These are phyloP conservation scores for Carassius auratus DNA, from an alignment of 2,113 vertebrate species.

Conservation along the genomic window DNA sequence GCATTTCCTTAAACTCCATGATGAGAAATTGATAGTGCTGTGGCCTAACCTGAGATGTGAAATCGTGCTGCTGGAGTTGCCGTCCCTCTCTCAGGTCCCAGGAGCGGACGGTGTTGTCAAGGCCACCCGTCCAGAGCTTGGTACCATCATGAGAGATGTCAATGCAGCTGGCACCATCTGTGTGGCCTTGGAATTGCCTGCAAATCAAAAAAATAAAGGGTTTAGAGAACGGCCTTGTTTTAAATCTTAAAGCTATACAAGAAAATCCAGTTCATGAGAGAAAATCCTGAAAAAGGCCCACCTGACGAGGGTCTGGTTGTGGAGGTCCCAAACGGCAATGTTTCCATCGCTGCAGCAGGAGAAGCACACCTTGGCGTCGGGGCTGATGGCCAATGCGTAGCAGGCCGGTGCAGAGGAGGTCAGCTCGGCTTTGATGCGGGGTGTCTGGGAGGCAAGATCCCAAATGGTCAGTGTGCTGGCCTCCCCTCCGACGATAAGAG, in stretches of 20 bases:
- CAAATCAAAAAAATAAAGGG: slow-evolving; percentile 48
- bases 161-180: slow-evolving; percentile 98
- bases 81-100: slow-evolving; percentile 97
- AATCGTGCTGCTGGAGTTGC: slow-evolving; percentile 98
- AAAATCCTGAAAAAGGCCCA: slow-evolving; percentile 64
- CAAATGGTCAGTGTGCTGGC: slow-evolving; percentile 98
- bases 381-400: slow-evolving; percentile 98
- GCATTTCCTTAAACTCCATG: background rate
- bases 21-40: no score
- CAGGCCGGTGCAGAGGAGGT: slow-evolving; percentile 97
- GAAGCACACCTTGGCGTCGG: slow-evolving; percentile 99
- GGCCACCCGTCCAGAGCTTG: slow-evolving; percentile 97
- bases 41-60: slow-evolving; percentile 90
- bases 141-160: slow-evolving; percentile 99
- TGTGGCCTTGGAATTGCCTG: slow-evolving; percentile 99
- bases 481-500: slow-evolving; percentile 96
- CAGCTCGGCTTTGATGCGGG: slow-evolving; percentile 96
- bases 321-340: slow-evolving; percentile 98
- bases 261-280: background rate
- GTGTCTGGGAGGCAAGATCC: slow-evolving; percentile 97
- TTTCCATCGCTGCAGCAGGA: slow-evolving; percentile 99
- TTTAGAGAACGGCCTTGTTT: background rate
- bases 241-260: slow-evolving; percentile 41
- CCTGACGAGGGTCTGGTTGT: slow-evolving; percentile 98
- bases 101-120: slow-evolving; percentile 98